Base-by-base conservation (phyloP, 1,140 invertebrate genomes). In the Anthonomus grandis region DNA sequence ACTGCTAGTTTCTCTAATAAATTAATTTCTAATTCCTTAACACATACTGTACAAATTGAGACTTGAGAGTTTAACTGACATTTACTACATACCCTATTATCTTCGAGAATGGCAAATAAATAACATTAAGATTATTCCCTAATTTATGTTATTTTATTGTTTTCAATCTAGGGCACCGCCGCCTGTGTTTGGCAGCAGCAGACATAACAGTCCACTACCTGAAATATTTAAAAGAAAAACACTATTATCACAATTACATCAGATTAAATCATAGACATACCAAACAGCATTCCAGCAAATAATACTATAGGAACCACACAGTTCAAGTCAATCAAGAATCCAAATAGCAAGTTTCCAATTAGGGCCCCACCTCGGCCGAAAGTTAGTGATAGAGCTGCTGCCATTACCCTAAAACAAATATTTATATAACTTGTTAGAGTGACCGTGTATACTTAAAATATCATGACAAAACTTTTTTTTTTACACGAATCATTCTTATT, bases 241-340 rank as follows among this genome's bases (percentile, higher is more conserved):
- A 0, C 19, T 37, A 1, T 4, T 9, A 50, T 5, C 22, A 37
- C 0, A n/a, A 48, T 34, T 3, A 60, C 12, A 12, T 4, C 2
- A 15, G 24, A 12, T 8, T 45, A 45, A 21, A 49, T 18, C 19
- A 31, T 31, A 22, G 22, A 59, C 80, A 84, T 75, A 86, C 86
- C 74, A 57, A 86, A 81, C 31, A 87, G 71, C 75, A 87, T 83
- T 64, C 78, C 76, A 64, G 84, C 78, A 69, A 87, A 86, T 22
- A 86, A 63, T 19, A 83, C 76, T 19, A 88, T 83, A 6, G 85
- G 85, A 53, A 87, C 72, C 24, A 82, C 78, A 64, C 86, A 89
- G 65, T 86, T 84, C 49, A 86, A 75, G 74, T 89, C 86, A 46
- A 88, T 85, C 15, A 88, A 73, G 67, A 84, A 85, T 31, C 85